Base-by-base conservation (phyloP, 2,113 vertebrate genomes). In the Alces alces region DNA sequence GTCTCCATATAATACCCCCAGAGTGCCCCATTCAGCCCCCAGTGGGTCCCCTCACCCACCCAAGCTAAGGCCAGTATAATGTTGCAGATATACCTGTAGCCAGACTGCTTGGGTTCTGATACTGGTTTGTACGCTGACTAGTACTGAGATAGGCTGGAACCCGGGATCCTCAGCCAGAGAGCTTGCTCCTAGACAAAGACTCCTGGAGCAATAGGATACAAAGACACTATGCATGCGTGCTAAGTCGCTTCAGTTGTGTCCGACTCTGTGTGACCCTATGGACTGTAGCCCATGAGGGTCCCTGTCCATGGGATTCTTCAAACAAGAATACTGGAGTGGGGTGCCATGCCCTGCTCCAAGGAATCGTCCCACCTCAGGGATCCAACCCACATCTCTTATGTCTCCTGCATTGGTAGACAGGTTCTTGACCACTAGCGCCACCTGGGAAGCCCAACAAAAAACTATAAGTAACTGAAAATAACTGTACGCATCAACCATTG, bases 251-350 rank as follows among this genome's bases (percentile, higher is more conserved):
- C 70, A 27, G 70, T 43, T 7, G 3, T 43, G 39, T 43, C 39
- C 0, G 1, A 14, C 39, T 76, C 70, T 43, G 36, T 76, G 36
- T 0, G 6, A 43, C 23, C 0, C 70, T 43, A 76, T 14, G 5
- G 23, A 76, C 70, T 43, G 39, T 43, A 76, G 70, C 25, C 70
- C 70, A 39, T 12, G 8, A 43, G 70, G 23, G 23, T 76, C 70
- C 70, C 70, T 43, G 36, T 76, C 36, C 70, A 43, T 25, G 70
- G 23, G 23, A 43, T 15, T 76, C 23, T 43, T 27, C 70, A 27
- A 25, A 25, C 21, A 73, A 15, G 25, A 43, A 27, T 7, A 76
- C 39, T 43, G 70, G 23, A 43, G 39, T 43, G 39, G 12, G 70
- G 43, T 43, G 70, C 36, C 23, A 43, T 76, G 70, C 39, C 36